phyloP scores from a whole-genome alignment of 2,888 invertebrate genomes.

The Lathronympha strigana region DNA sequence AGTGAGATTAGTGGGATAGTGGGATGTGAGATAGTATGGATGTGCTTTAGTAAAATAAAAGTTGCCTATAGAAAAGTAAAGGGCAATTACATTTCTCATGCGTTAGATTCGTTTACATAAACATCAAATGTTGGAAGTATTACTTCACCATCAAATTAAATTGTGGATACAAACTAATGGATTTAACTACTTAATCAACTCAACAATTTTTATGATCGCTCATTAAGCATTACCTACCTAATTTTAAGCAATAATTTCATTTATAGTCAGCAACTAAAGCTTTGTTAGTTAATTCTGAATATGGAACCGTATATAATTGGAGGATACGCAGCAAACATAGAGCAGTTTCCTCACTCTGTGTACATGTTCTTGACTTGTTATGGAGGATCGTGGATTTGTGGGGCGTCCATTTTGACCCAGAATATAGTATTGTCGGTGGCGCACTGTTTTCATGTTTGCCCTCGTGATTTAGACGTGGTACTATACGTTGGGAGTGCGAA shows the following conservation, averaged over 20 bases:
- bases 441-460: background rate
- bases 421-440: conserved; percentile 14
- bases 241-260: background rate
- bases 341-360: conserved; percentile 14
- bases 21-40: no score
- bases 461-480: background rate
- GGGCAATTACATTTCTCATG: no score
- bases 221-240: background rate
- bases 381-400: background rate
- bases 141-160: no score
- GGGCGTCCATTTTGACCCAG: conserved; percentile 17
- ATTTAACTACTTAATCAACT: background rate
- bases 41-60: no score
- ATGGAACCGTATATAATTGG: conserved; percentile 16
- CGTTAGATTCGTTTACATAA: no score
- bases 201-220: background rate
- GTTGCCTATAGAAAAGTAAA: no score
- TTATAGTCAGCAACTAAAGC: background rate
- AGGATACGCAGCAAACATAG: background rate
- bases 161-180: no score
- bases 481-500: conserved; percentile 2
- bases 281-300: no score
- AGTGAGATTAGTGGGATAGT: no score
- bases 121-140: no score
- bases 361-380: conserved; percentile 4